phyloP scores from a whole-genome alignment of 2,888 invertebrate species.

The Neria commutata region DNA sequence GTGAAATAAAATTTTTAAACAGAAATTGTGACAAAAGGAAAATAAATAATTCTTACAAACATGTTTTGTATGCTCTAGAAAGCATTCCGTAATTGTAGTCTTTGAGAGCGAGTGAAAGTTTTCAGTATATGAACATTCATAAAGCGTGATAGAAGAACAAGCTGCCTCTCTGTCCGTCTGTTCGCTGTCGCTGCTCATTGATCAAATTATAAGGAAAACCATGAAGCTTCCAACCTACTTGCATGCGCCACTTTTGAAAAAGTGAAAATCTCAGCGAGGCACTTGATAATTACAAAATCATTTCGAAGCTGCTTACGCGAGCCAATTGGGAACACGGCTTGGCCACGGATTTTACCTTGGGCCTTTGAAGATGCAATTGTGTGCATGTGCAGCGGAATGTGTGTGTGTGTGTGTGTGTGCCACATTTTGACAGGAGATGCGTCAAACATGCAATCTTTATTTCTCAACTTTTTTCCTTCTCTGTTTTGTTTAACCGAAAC shows the following conservation, averaged over 20 bases:
- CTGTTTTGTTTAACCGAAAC: background rate
- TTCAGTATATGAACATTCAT: no score
- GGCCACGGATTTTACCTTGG: background rate
- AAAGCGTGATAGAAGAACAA: no score
- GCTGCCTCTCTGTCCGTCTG: constrained; percentile 11
- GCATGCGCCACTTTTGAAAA: background rate
- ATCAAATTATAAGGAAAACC: background rate
- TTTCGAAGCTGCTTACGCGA: constrained; percentile 2
- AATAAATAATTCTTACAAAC: no score
- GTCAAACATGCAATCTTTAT: constrained; percentile 11
- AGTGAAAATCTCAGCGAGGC: background rate
- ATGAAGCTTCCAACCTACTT: background rate
- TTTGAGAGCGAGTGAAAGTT: no score
- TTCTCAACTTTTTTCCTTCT: no score
- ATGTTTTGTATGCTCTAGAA: no score
- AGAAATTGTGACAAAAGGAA: no score
- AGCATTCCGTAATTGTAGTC: no score
- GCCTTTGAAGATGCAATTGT: no score
- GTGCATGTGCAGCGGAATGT: constrained; percentile 3
- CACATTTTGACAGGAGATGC: constrained; percentile 4
- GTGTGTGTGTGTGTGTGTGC: background rate
- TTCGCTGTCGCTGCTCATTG: background rate
- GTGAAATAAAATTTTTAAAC: no score
- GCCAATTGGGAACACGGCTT: background rate
- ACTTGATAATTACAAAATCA: constrained; percentile 8